These are phyloP conservation scores for Trichonephila clavipes DNA, from an alignment of 1,140 invertebrate genomes.

Conservation along the genomic window DNA sequence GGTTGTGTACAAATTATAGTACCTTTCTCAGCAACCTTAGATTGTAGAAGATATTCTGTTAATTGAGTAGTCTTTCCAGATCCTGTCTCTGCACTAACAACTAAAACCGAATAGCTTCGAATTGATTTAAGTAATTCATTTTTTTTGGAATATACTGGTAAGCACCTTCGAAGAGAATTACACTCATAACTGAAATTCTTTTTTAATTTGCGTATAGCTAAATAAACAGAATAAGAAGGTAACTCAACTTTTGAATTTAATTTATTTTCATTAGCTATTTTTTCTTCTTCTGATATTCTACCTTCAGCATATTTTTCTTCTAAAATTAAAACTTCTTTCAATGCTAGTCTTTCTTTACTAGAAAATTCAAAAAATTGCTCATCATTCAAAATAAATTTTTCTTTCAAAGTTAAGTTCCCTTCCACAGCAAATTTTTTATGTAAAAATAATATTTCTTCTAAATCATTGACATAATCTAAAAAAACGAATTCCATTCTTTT, in stretches of 20 bases:
- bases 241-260: conserved; percentile 2
- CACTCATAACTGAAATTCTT: conserved; percentile 56
- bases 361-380: conserved; percentile 5
- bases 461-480: neutral
- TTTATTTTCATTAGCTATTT: neutral
- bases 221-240: neutral
- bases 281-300: neutral
- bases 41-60: conserved; percentile 91
- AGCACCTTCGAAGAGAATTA: conserved; percentile 85
- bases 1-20: conserved; percentile 97
- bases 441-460: neutral
- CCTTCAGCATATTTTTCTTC: neutral
- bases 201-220: conserved; percentile 43
- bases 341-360: neutral
- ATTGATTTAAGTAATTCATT: conserved; percentile 88
- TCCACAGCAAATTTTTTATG: neutral
- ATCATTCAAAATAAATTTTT: neutral
- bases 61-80: conserved; percentile 99
- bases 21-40: conserved; percentile 87
- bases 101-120: conserved; percentile 85
- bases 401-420: conserved; percentile 8
- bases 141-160: conserved; percentile 91
- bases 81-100: conserved; percentile 91
- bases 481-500: conserved; percentile 18
- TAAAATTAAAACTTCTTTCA: neutral